Evolutionary conservation across 2,797 vertebrate species (phyloP), one percentile per base, ranked within the genome.

Genomic region (Anguilla anguilla): DNA sequence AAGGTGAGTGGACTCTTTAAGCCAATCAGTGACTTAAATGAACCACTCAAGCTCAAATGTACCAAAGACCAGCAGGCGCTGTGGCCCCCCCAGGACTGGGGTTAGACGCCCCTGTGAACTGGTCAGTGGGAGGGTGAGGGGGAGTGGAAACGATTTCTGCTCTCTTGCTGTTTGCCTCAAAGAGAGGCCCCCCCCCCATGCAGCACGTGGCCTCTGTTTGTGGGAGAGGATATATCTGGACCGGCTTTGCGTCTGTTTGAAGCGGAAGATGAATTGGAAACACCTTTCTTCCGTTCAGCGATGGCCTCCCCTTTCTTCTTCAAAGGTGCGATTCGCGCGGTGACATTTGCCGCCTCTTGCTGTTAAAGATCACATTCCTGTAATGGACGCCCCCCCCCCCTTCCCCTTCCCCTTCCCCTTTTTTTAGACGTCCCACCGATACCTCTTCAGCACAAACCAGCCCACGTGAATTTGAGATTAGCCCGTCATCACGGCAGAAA

Each of bases 281-380:
- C 86, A 87, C 91, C 91, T 94, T 79, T 85, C 83, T n/a, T 83
- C 83, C 61, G 67, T 88, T 79, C 64, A 53, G 82, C 35, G 43
- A 89, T 89, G 49, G 84, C 88, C 85, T 90, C n/a, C 81, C 95
- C 92, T 94, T 93, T 94, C 91, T 94, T 94, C 96, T 96, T 96
- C 96, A 96, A 96, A 96, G 95, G 92, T 91, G 83, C 92, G 94
- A 95, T 90, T 95, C 94, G 94, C 69, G 69, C 77, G 43, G 84
- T 94, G 94, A 96, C 96, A 95, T 96, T 96, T 95, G 59, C 69
- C 89, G 91, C 92, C 90, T 64, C 92, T 35, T 11, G 55, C 25
- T 74, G 39, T 86, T 55, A 79, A 88, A 57, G 46, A 69, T 19
- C 46, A 46, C 74, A 82, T 67, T 83, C 79, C 77, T 72, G 31